These are phyloP conservation scores for Cariama cristata DNA, from an alignment of 2,113 vertebrate genomes.

Conservation along the genomic window DNA sequence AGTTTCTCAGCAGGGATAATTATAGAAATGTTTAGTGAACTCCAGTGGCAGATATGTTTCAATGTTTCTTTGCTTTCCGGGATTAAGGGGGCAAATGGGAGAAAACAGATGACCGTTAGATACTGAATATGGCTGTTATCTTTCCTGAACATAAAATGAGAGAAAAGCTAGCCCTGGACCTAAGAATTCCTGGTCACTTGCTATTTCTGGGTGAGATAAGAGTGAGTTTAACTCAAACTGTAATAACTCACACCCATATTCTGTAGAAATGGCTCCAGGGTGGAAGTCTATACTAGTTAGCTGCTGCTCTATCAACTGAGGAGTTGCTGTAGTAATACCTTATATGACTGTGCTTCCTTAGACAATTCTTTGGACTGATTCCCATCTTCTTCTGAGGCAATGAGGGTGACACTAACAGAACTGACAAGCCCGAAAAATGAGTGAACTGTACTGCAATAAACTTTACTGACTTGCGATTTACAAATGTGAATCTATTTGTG, in stretches of 20 bases:
- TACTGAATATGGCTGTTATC: neutral
- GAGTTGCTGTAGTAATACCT: neutral
- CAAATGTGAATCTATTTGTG: neutral
- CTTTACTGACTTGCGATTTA: neutral
- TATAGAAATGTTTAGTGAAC: conserved; percentile 62
- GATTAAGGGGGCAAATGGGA: neutral
- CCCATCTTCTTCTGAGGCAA: neutral
- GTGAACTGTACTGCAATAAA: neutral
- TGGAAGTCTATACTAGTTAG: neutral
- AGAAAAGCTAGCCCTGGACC: neutral
- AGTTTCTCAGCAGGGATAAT: conserved; percentile 70
- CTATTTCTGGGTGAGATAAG: neutral
- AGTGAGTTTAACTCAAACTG: neutral
- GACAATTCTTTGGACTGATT: neutral
- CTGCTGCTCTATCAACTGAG: neutral
- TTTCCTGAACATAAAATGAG: neutral
- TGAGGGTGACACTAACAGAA: neutral
- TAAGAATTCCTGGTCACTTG: neutral
- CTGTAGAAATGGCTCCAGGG: neutral
- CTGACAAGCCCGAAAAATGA: neutral
- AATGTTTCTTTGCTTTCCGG: conserved; percentile 10
- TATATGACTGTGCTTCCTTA: neutral
- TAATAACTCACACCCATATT: neutral
- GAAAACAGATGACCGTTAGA: neutral
- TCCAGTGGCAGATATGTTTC: conserved; percentile 51